Evolutionary conservation across 2,888 invertebrate species (phyloP), one percentile per base, ranked within the genome.

Genomic region (Rhopalosiphum nymphaeae): DNA sequence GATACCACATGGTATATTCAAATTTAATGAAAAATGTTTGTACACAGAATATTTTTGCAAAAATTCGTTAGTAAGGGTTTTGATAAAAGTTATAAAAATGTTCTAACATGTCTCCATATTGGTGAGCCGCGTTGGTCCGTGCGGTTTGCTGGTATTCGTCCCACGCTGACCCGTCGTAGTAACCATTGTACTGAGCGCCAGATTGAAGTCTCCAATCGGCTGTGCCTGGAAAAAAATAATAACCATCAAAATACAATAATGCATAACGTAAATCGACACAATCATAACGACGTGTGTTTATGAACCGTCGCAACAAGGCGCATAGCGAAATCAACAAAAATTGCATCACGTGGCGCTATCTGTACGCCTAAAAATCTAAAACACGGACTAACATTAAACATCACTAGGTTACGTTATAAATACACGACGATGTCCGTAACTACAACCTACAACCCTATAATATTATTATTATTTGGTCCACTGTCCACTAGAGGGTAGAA

Each of bases 21-120:
- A 78, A 78, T 78, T 78, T 21, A 7, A 78, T 78, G 36, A 78
- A 78, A 78, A 36, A 36, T 78, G 36, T 78, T 36, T 78, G 36
- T 7, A 36, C 16, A 78, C 36, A 21, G 21, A 2, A 36, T 78
- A 36, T 78, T 78, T 78, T 46, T 29, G 29, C 10, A 42, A 46
- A n/a, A 46, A 46, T 53, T 67, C 10, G 36, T 21, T 88, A 88
- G 11, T 53, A 88, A 49, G 67, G 1, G 26, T 89, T 89, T 85
- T 89, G 93, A 49, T 90, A 90, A 21, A 61, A 92, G 11, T 94
- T 89, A 90, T 89, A 93, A 56, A 89, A 93, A 29, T 89, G 90
- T 21, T 94, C 93, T 90, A 89, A 94, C 93, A 94, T 94, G 93
- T 94, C 93, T 85, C 93, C 93, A 49, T 94, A 94, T 25, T 94